These are phyloP conservation scores for Andrena dorsata DNA, from an alignment of 2,888 invertebrate species.

Conservation along the genomic window DNA sequence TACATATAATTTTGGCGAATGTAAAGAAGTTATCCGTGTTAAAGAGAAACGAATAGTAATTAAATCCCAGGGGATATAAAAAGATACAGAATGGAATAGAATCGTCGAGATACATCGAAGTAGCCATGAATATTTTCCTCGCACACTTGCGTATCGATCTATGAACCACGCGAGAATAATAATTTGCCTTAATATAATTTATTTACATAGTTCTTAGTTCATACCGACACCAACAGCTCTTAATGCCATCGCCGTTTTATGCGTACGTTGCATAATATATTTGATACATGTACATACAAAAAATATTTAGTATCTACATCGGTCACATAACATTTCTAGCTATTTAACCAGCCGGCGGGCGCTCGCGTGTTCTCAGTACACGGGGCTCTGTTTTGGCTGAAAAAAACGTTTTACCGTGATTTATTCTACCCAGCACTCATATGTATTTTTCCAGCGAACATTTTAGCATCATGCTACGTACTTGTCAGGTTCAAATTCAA, in stretches of 20 bases:
- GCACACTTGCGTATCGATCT: not conserved
- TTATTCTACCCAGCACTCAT: too few relatives aligned
- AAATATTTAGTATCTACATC: conserved; percentile 67
- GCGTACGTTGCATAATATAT: conserved; percentile 22
- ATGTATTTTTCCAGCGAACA: too few relatives aligned
- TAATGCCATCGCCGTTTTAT: conserved; percentile 35
- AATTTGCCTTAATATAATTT: conserved; percentile 33
- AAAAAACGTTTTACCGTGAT: too few relatives aligned
- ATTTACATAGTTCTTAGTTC: conserved; percentile 59
- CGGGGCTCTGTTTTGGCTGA: too few relatives aligned
- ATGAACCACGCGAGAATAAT: conserved; percentile 8
- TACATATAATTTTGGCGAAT: not conserved
- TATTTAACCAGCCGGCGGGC: too few relatives aligned
- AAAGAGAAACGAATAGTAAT: not conserved
- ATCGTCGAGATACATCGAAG: not conserved
- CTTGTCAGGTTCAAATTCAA: too few relatives aligned
- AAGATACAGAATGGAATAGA: not conserved
- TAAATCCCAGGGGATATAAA: not conserved
- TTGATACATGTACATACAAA: conserved; percentile 59
- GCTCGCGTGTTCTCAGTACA: too few relatives aligned
- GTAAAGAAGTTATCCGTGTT: conserved; percentile 2
- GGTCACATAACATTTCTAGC: conserved; percentile 24
- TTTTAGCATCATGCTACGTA: too few relatives aligned
- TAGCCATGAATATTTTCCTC: not conserved
- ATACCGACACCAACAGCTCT: conserved; percentile 62